Evolutionary conservation across 2,888 invertebrate genomes (phyloP).

Genomic region (Diploptera punctata): DNA sequence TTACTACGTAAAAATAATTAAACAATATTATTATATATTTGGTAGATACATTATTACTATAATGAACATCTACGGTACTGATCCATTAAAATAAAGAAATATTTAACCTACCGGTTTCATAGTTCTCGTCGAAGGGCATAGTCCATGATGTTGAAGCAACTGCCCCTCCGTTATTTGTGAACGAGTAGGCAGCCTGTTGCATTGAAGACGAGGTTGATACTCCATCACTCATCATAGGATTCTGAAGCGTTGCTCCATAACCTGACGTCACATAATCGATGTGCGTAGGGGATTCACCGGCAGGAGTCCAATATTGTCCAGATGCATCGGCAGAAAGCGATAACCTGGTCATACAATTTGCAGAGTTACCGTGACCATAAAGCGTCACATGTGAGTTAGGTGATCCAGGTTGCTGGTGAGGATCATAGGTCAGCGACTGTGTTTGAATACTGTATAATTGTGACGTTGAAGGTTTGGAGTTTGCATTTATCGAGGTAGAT

Average conservation of each 20-base stretch:
- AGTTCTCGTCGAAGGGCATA: slow-evolving; percentile 55
- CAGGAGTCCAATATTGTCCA: slow-evolving; percentile 44
- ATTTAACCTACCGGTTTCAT: slow-evolving; percentile 53
- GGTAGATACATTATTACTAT: too few species aligned
- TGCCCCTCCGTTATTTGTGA: slow-evolving; percentile 50
- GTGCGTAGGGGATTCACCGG: slow-evolving; percentile 39
- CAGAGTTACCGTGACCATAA: slow-evolving; percentile 59
- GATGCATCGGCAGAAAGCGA: neutral
- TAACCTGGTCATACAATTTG: slow-evolving; percentile 58
- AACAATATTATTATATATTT: too few species aligned
- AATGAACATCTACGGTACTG: too few species aligned
- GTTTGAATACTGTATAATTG: slow-evolving; percentile 58
- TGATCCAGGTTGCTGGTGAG: slow-evolving; percentile 11
- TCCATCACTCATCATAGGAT: slow-evolving; percentile 32
- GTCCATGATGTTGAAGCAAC: slow-evolving; percentile 56
- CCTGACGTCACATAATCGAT: slow-evolving; percentile 51
- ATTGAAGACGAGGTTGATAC: slow-evolving; percentile 45
- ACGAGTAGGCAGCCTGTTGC: slow-evolving; percentile 37
- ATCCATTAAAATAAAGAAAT: too few species aligned
- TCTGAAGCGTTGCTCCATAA: slow-evolving; percentile 47
- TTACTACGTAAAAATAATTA: too few species aligned
- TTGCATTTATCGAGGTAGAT: slow-evolving; percentile 57
- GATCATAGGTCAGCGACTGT: slow-evolving; percentile 44
- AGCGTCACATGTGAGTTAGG: slow-evolving; percentile 59
- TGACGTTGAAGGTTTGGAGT: slow-evolving; percentile 44